Base-by-base conservation (phyloP, 30 jellyfish, hydroid and myxozoan genomes). In the Rhopilema esculentum region DNA sequence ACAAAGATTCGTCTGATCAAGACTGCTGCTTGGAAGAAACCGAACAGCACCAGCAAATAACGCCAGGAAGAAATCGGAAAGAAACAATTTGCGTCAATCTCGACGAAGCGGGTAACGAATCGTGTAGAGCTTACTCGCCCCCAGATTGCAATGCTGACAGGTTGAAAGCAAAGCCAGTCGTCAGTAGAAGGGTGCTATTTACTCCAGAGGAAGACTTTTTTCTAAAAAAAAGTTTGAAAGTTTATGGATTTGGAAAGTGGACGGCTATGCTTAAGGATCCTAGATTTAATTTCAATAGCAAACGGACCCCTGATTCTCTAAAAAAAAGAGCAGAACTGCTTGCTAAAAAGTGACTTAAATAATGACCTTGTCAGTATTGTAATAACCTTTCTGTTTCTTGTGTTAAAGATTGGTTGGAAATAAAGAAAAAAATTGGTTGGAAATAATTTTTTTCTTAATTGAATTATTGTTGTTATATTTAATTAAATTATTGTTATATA, bases 161-260 rank as follows among this genome's bases (percentile, higher is more conserved):
- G 73, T 19, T 24, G 30, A 63, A 63, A 63, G 30, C 30, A 63
- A 63, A 63, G 30, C 73, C 73, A 24, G 30, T 63, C 30, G 73
- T 63, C 73, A 63, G 73, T 63, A 24, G 73, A 63, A 63, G 73
- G 73, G 73, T 63, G 27, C 75, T 28, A n/a, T 65, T 65, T 65
- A 65, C 75, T 28, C 75, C 75, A n/a, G 75, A 65, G 16, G 75
- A 65, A 21, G 75, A 65, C 31, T 65, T n/a, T 65, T 65, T 65
- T 65, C 75, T 65, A 65, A 65, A 65, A 18, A 65, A 65, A 65
- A n/a, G 75, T 28, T 65, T 65, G 75, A 65, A 18, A 19, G 31
- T 65, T 65, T 65, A 65, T 28, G 75, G 75, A 1, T 65, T 65
- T 65, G 75, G 75, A 28, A 65, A 65, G 31, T 65, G 75, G 75